phyloP scores from a whole-genome alignment of 2,797 vertebrate species.

The Enteromius treurensis region DNA sequence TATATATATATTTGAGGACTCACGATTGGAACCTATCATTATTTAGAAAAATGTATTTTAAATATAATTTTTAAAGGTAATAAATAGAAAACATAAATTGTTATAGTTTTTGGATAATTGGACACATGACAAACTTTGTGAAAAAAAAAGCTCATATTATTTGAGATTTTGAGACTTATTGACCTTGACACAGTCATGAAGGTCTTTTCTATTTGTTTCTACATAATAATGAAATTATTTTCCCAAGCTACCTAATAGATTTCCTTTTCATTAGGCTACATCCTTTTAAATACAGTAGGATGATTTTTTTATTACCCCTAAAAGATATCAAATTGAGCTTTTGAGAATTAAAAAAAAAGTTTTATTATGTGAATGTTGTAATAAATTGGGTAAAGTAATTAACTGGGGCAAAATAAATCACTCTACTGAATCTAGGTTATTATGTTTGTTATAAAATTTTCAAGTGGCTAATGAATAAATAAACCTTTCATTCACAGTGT shows the following conservation, averaged over 20 bases:
- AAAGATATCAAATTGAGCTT: neutral
- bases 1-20: too few relatives aligned
- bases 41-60: too few relatives aligned
- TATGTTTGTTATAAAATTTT: neutral
- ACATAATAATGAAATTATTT: neutral
- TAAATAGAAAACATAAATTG: too few relatives aligned
- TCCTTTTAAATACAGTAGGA: neutral
- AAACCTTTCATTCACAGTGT: slow-evolving; percentile 75
- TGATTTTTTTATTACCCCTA: neutral
- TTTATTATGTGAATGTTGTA: neutral
- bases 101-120: too few relatives aligned
- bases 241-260: neutral
- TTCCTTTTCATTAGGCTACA: neutral
- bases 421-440: neutral
- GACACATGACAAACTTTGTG: neutral
- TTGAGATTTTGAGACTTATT: neutral
- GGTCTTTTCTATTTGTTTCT: neutral
- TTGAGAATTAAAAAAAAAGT: neutral
- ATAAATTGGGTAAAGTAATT: neutral
- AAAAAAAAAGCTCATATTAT: too few relatives aligned
- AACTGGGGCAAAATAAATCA: neutral
- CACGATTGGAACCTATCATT: too few relatives aligned
- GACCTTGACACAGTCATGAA: neutral
- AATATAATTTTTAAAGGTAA: too few relatives aligned
- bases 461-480: slow-evolving; percentile 3